Evolutionary conservation across 2,888 invertebrate genomes (phyloP).

Genomic region (Trichacis sp.): DNA sequence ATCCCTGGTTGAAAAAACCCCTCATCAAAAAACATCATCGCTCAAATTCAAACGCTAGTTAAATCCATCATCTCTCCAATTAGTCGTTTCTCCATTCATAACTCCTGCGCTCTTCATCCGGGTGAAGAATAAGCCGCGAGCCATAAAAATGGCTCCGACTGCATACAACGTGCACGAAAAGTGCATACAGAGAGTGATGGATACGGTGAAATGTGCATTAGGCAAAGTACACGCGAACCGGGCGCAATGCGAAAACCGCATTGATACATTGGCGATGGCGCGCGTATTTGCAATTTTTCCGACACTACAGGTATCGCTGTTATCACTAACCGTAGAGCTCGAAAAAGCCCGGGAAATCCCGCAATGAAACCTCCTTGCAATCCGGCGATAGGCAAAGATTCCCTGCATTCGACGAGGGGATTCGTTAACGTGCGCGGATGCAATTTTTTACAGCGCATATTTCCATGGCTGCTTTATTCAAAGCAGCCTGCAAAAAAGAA

Average conservation of each 20-base stretch:
- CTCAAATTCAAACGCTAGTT: neutral
- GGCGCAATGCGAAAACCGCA: neutral
- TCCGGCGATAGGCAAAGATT: neutral
- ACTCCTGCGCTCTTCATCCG: conserved; percentile 1
- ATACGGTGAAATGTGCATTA: conserved; percentile 6
- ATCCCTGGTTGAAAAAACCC: no score
- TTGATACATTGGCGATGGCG: conserved; percentile 4
- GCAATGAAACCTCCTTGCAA: neutral
- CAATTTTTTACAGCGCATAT: neutral
- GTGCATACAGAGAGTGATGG: conserved; percentile 1
- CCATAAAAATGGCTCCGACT: conserved; percentile 4
- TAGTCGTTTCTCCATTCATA: neutral
- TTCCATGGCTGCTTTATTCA: neutral
- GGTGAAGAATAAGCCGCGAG: neutral
- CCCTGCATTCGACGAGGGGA: neutral
- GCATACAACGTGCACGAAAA: neutral
- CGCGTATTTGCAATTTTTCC: conserved; percentile 5
- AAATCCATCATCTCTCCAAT: neutral
- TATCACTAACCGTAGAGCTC: neutral
- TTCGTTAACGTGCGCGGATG: neutral
- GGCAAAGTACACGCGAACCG: conserved; percentile 2
- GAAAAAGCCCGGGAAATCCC: neutral
- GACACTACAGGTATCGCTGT: conserved; percentile 8
- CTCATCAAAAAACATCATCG: no score
- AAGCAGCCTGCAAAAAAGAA: neutral